A percentile compares a stretch with the other conserved stretches of the same genome.
These are phyloP conservation scores for Gouania willdenowi DNA, from an alignment of 2,797 vertebrate species.

Conservation along the genomic window DNA sequence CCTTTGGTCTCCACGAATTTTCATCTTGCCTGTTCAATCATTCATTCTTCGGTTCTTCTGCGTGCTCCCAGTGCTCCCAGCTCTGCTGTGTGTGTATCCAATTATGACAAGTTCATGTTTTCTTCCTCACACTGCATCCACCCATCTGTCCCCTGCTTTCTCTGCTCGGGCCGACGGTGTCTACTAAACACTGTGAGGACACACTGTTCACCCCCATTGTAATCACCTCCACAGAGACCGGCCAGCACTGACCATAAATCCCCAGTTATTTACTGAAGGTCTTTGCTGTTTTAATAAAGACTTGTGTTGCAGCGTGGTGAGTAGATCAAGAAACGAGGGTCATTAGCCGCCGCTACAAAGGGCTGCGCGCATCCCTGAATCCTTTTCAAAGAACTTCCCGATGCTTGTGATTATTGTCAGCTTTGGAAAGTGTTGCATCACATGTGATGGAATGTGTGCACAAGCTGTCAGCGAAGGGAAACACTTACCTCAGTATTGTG, in stretches of 20 bases:
- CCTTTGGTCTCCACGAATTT: slow-evolving; percentile 21
- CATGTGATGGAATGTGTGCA: neutral
- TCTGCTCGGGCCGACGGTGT: slow-evolving; percentile 23
- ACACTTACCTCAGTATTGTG: slow-evolving; percentile 8
- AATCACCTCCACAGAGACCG: slow-evolving; percentile 75
- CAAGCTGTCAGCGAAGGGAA: slow-evolving; percentile 12
- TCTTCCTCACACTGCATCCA: neutral
- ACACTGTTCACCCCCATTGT: slow-evolving; percentile 42
- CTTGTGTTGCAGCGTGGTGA: slow-evolving; percentile 27
- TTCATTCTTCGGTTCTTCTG: slow-evolving; percentile 17
- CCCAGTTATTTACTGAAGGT: slow-evolving; percentile 54
- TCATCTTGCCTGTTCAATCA: slow-evolving; percentile 26
- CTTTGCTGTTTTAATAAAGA: slow-evolving; percentile 48
- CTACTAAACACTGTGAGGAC: slow-evolving; percentile 12
- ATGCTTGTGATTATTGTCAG: slow-evolving; percentile 32
- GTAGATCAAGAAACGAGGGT: slow-evolving; percentile 37
- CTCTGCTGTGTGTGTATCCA: slow-evolving; percentile 31
- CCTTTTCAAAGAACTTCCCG: slow-evolving; percentile 31
- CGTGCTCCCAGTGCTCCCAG: slow-evolving; percentile 13
- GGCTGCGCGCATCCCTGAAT: slow-evolving; percentile 4
- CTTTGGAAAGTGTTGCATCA: slow-evolving; percentile 8
- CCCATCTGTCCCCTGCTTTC: slow-evolving; percentile 10
- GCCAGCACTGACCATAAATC: slow-evolving; percentile 50
- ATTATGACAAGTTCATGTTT: slow-evolving; percentile 16
- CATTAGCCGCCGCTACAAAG: slow-evolving; percentile 46